Percentiles rank a stretch among this genome's conserved stretches.
Evolutionary conservation across 2,888 invertebrate genomes (phyloP).

Genomic region (Lumbricus terrestris): DNA sequence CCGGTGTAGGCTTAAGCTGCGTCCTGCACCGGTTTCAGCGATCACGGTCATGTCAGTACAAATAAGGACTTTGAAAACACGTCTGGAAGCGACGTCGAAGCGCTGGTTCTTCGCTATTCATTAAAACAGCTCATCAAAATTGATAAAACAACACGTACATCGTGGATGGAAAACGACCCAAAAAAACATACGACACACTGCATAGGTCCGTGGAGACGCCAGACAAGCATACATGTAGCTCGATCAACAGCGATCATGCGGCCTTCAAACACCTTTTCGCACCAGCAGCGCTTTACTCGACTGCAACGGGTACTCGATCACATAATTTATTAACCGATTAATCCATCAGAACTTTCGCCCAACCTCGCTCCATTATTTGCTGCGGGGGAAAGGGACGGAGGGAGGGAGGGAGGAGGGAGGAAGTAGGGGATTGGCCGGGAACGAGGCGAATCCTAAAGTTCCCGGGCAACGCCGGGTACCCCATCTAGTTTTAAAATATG

Average conservation of each 20-base stretch:
- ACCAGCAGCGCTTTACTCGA: neutral
- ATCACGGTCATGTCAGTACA: neutral
- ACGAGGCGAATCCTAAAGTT: too few species aligned
- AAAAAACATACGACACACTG: neutral
- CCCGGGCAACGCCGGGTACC: too few species aligned
- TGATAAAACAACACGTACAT: neutral
- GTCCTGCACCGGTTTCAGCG: neutral
- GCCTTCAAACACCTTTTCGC: neutral
- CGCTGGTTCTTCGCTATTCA: neutral
- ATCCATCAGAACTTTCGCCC: neutral
- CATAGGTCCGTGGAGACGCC: neutral
- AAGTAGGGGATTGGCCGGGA: too few species aligned
- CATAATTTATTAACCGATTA: neutral
- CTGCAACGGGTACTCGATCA: neutral
- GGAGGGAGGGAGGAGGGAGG: too few species aligned
- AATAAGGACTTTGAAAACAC: neutral
- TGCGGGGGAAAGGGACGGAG: too few species aligned
- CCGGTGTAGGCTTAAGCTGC: neutral
- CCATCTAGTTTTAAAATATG: too few species aligned
- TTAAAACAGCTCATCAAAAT: neutral
- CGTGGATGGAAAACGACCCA: too few species aligned
- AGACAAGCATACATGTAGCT: neutral
- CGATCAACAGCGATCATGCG: neutral
- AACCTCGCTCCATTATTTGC: neutral
- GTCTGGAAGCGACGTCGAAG: neutral